Base-by-base conservation (phyloP, 2,888 invertebrate genomes). In the Chesias legatella region DNA sequence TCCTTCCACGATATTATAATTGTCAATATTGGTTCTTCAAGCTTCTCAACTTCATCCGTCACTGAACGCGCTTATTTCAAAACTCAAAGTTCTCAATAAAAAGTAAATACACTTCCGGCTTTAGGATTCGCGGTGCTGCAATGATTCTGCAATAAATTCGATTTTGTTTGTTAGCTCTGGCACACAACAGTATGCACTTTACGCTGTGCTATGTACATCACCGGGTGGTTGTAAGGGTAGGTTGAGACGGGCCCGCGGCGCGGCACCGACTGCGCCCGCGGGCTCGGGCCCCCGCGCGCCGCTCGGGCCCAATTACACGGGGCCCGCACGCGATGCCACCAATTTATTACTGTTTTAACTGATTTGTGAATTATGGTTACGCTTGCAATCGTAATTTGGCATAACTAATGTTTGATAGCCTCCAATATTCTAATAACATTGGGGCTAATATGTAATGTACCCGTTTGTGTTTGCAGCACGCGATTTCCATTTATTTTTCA, bases 321-420 rank as follows among this genome's bases (percentile, higher is more conserved):
- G 22, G 7, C 31, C 31, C 29, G 48, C 55, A 55, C 55, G 55
- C 55, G 55, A 55, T 46, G 32, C 44, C 38, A 45, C 45, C 43
- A 48, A 55, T 55, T 55, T 55, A 55, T 52, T 52, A 50, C 55
- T 38, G 40, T 55, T 55, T 55, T 52, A 55, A 55, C 55, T 55
- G 52, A 55, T 52, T 52, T 32, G 37, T 50, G 43, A 55, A 55
- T 52, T 52, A 55, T 43, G 48, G 42, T 25, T 39, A 27, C 36
- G 34, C 26, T 28, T 46, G 29, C 33, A 40, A 33, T 51, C 32
- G 49, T 42, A 43, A 45, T 48, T 54, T 43, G 36, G 33, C 43
- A 36, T 49, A 33, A 47, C 43, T 51, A 50, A 54, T 52, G 44
- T 48, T 41, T 40, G 35, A 24, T 25, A 26, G 35, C 38, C 32